phyloP scores from a whole-genome alignment of 2,113 vertebrate species.

The Rattus norvegicus region GRCr8 NC_086032.1:41590001-41590500 shows the following conservation, averaged over 20 bases:
- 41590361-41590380: not conserved
- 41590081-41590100: not conserved
- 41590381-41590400: not conserved
- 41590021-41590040: not conserved
- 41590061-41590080: not conserved
- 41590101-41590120: not conserved
- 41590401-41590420: not conserved
- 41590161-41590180: constrained; percentile 6
- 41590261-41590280: not conserved
- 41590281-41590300: not conserved
- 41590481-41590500: not conserved
- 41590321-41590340: not conserved
- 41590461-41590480: not conserved
- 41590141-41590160: not conserved
- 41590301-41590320: not conserved
- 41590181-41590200: not conserved
- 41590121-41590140: not conserved
- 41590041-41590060: not conserved
- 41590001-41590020: not conserved
- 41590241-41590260: constrained; percentile 4
- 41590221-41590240: not conserved
- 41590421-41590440: not conserved
- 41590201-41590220: not conserved
- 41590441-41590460: not conserved
- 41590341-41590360: constrained; percentile 2